Percentiles rank a stretch among this genome's conserved stretches.
Conservation (phyloP, 2,113 vertebrate species). For the Passer domesticus region DNA sequence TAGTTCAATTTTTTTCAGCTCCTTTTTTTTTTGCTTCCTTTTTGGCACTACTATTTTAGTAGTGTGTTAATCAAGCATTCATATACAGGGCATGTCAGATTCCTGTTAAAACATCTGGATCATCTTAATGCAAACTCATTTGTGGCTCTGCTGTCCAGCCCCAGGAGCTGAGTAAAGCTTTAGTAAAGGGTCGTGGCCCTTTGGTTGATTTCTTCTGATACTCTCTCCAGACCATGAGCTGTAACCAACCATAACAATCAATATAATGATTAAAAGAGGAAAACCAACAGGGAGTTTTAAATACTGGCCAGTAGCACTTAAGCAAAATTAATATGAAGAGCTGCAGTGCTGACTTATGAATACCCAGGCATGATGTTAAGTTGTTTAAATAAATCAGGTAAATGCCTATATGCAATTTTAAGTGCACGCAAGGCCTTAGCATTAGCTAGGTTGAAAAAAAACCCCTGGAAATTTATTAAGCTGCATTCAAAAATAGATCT, state of each 20-base stretch:
- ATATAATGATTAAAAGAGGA: neutral
- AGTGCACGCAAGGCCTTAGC: neutral
- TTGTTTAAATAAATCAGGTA: neutral
- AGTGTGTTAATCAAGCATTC: neutral
- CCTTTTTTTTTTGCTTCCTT: neutral
- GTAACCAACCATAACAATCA: neutral
- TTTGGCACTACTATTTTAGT: neutral
- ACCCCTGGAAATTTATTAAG: neutral
- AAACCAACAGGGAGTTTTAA: neutral
- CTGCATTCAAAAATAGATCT: neutral
- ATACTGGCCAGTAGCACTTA: neutral
- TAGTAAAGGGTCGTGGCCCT: neutral
- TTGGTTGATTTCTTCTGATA: neutral
- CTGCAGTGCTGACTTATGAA: neutral
- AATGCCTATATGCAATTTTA: neutral
- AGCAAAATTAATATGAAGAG: neutral
- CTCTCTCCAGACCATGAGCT: neutral
- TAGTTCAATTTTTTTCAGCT: neutral
- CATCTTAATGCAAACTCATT: neutral
- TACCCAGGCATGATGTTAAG: neutral
- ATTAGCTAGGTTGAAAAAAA: neutral
- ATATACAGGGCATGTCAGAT: neutral
- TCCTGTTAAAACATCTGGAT: neutral
- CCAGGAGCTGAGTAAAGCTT: neutral
- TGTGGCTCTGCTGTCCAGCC: neutral